Percentiles rank a stretch among this genome's conserved stretches.
Conservation (phyloP, 2,888 invertebrate species). For the Andrena fulva region DNA sequence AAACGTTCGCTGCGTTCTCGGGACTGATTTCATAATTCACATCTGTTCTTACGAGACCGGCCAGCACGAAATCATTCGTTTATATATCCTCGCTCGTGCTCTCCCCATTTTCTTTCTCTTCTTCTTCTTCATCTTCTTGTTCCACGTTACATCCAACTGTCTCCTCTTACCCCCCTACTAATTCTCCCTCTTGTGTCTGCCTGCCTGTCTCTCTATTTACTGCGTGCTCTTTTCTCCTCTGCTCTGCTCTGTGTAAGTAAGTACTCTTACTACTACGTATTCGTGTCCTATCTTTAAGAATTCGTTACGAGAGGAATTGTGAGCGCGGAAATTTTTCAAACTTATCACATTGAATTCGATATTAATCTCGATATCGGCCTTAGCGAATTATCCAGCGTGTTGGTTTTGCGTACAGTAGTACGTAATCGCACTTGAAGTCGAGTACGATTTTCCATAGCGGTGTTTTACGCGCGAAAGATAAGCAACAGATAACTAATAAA, state of each 20-base stretch:
- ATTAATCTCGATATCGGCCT: not conserved
- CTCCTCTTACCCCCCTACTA: not conserved
- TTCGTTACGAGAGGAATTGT: not conserved
- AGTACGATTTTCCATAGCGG: slow-evolving; percentile 36
- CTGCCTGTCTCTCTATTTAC: not conserved
- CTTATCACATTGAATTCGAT: not conserved
- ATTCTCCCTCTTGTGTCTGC: too few relatives aligned
- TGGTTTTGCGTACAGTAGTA: not conserved
- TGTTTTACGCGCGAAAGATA: slow-evolving; percentile 37
- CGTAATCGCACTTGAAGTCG: not conserved
- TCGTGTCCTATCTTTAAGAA: not conserved
- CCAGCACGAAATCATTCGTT: slow-evolving; percentile 51
- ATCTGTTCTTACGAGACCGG: slow-evolving; percentile 67
- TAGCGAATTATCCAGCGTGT: not conserved
- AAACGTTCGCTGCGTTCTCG: slow-evolving; percentile 61
- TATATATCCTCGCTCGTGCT: slow-evolving; percentile 35
- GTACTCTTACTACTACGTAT: not conserved
- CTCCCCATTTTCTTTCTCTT: slow-evolving; percentile 2
- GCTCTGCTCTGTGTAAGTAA: not conserved
- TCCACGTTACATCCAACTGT: too few relatives aligned
- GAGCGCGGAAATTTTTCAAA: slow-evolving; percentile 6
- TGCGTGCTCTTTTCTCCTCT: not conserved
- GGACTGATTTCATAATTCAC: slow-evolving; percentile 70
- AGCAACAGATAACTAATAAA: slow-evolving; percentile 26
- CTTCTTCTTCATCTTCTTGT: not conserved